phyloP scores from a whole-genome alignment of 2,888 invertebrate genomes.

The Cryptops parisi region DNA sequence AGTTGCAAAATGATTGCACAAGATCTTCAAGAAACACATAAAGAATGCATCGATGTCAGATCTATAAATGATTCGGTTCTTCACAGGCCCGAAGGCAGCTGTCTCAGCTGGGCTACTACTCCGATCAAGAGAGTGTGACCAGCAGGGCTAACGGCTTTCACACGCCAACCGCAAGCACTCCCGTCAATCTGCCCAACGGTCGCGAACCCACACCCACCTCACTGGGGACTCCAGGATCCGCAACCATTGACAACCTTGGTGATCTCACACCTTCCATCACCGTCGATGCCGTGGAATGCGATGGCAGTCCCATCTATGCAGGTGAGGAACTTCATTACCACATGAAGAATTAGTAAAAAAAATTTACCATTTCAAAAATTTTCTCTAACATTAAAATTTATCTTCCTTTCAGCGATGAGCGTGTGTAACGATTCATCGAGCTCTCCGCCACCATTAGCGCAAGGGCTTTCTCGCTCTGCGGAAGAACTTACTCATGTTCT shows the following conservation, averaged over 20 bases:
- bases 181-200: slow-evolving; percentile 20
- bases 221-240: slow-evolving; percentile 1
- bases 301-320: slow-evolving; percentile 16
- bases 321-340: slow-evolving; percentile 1
- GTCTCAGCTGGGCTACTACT: slow-evolving; percentile 50
- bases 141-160: slow-evolving; percentile 22
- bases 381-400: neutral
- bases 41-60: too few relatives aligned
- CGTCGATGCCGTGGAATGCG: slow-evolving; percentile 9
- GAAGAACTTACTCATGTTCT: slow-evolving; percentile 55
- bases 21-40: too few relatives aligned
- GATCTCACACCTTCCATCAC: slow-evolving; percentile 7
- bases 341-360: too few relatives aligned
- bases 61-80: slow-evolving; percentile 3
- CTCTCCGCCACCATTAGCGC: slow-evolving; percentile 5
- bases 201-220: slow-evolving; percentile 17
- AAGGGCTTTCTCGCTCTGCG: slow-evolving; percentile 43
- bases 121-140: slow-evolving; percentile 51
- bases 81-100: slow-evolving; percentile 55
- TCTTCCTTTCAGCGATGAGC: slow-evolving; percentile 14
- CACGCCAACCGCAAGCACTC: slow-evolving; percentile 23
- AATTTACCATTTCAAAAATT: neutral
- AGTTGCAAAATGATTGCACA: too few relatives aligned
- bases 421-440: slow-evolving; percentile 11
- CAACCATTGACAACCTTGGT: neutral